Base-by-base conservation (phyloP, 2,888 invertebrate species). In the Panzeria rudis region DNA sequence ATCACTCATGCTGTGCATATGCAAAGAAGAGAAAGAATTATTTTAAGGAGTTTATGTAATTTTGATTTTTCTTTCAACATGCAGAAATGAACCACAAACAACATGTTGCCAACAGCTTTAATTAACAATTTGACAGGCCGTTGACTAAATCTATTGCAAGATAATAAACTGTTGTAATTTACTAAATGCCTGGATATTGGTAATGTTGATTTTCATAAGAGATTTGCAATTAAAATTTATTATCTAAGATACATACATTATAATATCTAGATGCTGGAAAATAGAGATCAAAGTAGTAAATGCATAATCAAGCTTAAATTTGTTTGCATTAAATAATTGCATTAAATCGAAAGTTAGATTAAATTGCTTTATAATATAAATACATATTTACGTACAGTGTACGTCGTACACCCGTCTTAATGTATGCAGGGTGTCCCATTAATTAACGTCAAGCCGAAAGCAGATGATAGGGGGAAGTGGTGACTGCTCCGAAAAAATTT, bases 41-140 rank as follows among this genome's bases (percentile, higher is more conserved):
- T 69, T 69, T 64, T 54, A 71, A 79, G 52, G 41, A 62, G 72
- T 72, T 71, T 64, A 71, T 54, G 62, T 59, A 73, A 73, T 72
- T 80, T 64, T 54, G 15, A 73, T 35, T 54, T 68, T 80, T 56
- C 50, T 56, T 72, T 66, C 38, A 72, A 66, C 56, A 50, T 38
- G 32, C 47, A 64, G 15, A 72, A 72, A 64, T 54, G 47, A 66
- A 59, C 66, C 32, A 73, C 32, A 61, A 54, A n/a, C 66, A 59
- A 73, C 66, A 80, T 64, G 66, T 59, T 66, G 59, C 56, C 59
- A 73, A 66, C 72, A 68, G 66, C 66, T 73, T 80, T 80, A 80
- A 80, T 80, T 80, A 80, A 80, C 80, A 80, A 50, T 73, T 73
- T 80, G 80, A 80, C 80, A 80, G 38, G 56, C 59, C 66, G 66